Conservation (phyloP, 2,113 vertebrate genomes). For the Rana temporaria region DNA sequence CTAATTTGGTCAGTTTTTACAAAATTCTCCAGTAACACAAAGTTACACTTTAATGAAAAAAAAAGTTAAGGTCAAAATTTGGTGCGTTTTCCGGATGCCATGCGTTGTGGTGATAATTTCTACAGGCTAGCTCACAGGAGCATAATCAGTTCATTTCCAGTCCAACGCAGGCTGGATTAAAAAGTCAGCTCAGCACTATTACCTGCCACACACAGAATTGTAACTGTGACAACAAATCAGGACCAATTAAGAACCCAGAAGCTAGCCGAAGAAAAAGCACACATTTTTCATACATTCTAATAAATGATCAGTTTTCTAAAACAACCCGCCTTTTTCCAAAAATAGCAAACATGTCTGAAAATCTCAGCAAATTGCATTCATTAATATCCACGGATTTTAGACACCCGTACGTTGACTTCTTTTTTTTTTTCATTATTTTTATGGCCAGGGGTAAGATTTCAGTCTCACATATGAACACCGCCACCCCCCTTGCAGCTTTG, state of each 20-base stretch:
- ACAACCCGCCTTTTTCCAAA: slow-evolving; percentile 46
- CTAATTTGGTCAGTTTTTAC: too few relatives aligned
- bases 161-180: slow-evolving; percentile 33
- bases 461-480: slow-evolving; percentile 20
- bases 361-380: slow-evolving; percentile 44
- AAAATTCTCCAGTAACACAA: too few relatives aligned
- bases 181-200: slow-evolving; percentile 17
- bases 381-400: slow-evolving; percentile 41
- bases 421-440: slow-evolving; percentile 13
- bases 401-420: slow-evolving; percentile 3
- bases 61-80: too few relatives aligned
- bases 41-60: too few relatives aligned
- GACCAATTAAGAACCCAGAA: slow-evolving; percentile 27
- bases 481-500: slow-evolving; percentile 2
- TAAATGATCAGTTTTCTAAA: slow-evolving; percentile 52
- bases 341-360: slow-evolving; percentile 49
- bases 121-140: not conserved
- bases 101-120: not conserved
- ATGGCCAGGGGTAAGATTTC: slow-evolving; percentile 46
- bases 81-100: too few relatives aligned
- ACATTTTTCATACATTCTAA: slow-evolving; percentile 39
- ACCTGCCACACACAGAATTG: slow-evolving; percentile 15
- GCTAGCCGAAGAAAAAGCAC: slow-evolving; percentile 28
- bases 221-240: slow-evolving; percentile 29
- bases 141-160: not conserved